These are phyloP conservation scores for Tinea trinotella DNA, from an alignment of 2,888 invertebrate genomes.

Conservation along the genomic window DNA sequence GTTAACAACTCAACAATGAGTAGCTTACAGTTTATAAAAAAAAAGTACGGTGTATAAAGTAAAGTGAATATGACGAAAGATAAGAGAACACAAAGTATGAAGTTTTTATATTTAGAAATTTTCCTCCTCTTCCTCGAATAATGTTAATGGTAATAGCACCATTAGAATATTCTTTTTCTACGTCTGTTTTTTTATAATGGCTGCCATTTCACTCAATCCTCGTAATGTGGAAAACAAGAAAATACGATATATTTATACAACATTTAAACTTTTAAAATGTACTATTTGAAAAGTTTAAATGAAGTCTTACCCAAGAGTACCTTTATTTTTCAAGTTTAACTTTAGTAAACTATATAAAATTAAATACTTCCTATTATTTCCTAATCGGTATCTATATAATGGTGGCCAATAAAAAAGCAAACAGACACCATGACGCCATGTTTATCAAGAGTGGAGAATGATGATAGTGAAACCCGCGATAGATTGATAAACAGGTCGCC, in stretches of 20 bases:
- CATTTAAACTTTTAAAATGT: too few relatives aligned
- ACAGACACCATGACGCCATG: conserved; percentile 19
- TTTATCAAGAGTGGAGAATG: conserved; percentile 33
- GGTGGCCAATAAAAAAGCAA: too few relatives aligned
- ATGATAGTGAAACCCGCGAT: conserved; percentile 38
- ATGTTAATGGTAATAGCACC: not conserved
- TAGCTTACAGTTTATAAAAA: not conserved
- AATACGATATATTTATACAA: not conserved
- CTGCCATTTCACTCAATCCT: not conserved
- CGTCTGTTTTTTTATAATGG: not conserved
- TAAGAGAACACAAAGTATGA: not conserved
- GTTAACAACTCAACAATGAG: not conserved
- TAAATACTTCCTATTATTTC: not conserved
- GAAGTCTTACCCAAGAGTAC: not conserved
- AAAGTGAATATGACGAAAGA: not conserved
- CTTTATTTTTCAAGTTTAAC: not conserved
- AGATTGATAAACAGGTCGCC: conserved; percentile 47
- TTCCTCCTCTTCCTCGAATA: not conserved
- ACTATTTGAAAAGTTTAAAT: not conserved
- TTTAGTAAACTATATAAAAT: not conserved
- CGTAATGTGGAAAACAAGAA: not conserved
- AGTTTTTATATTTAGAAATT: not conserved
- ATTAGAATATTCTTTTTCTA: not conserved
- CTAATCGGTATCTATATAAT: too few relatives aligned
- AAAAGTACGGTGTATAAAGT: too few relatives aligned